A percentile compares a stretch with the other conserved stretches of the same genome.
phyloP scores from a whole-genome alignment of 23 tunicate genomes.

The Trididemnum clinides region DNA sequence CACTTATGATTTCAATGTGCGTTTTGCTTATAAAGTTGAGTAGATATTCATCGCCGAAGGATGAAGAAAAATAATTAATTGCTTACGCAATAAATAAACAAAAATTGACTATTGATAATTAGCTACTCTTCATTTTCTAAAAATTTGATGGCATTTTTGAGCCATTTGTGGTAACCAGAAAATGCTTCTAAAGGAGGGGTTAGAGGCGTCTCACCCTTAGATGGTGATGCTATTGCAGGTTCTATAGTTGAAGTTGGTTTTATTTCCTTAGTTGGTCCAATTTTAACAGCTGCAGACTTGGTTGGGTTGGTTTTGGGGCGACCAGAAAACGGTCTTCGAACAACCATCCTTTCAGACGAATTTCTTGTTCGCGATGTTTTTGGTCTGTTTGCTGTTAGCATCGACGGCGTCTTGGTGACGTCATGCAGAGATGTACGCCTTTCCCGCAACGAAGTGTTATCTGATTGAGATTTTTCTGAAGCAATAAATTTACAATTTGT shows the following conservation, averaged over 20 bases:
- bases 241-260: background rate
- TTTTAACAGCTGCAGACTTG: background rate
- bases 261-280: background rate
- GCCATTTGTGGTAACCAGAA: slow-evolving; percentile 15
- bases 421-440: slow-evolving; percentile 43
- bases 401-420: background rate
- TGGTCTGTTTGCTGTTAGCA: background rate
- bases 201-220: background rate
- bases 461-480: slow-evolving; percentile 2
- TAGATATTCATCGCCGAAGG: background rate
- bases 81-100: background rate
- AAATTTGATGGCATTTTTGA: slow-evolving; percentile 27
- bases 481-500: too few relatives aligned
- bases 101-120: background rate
- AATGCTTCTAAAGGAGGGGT: slow-evolving; percentile 38
- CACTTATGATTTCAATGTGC: slow-evolving; percentile 41
- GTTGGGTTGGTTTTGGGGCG: background rate
- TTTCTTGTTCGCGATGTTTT: background rate
- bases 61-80: background rate
- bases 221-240: background rate
- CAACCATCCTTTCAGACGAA: background rate
- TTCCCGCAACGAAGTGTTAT: background rate
- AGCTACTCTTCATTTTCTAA: slow-evolving; percentile 5
- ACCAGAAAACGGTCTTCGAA: background rate
- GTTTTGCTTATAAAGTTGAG: slow-evolving; percentile 10